Conservation (phyloP, 2,888 invertebrate genomes). For the Netelia virgata region DNA sequence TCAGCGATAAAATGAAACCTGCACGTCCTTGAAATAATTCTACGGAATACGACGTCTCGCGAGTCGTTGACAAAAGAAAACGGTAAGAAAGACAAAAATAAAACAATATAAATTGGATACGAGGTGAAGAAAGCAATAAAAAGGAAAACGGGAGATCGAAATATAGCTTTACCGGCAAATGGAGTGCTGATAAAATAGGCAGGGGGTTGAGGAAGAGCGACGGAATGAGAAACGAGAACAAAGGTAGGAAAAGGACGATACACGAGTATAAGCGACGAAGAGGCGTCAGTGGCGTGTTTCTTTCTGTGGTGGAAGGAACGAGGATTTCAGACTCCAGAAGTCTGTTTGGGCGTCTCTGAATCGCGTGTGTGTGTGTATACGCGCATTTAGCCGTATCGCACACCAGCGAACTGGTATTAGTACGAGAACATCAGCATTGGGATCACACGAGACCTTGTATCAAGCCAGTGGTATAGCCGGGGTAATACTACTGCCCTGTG, state of each 20-base stretch:
- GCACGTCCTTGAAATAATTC: neutral
- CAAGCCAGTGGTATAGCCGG: constrained; percentile 38
- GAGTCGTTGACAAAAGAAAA: constrained; percentile 3
- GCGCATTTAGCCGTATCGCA: neutral
- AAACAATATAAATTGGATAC: neutral
- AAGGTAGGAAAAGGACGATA: neutral
- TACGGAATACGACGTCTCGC: constrained; percentile 1
- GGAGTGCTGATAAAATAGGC: constrained; percentile 40
- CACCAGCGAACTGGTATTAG: neutral
- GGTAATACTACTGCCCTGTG: constrained; percentile 39
- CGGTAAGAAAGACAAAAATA: neutral
- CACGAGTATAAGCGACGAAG: constrained; percentile 12
- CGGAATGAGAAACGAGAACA: neutral
- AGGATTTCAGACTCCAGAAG: constrained; percentile 31
- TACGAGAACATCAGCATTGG: constrained; percentile 56
- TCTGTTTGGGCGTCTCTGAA: constrained; percentile 44
- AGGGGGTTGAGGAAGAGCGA: neutral
- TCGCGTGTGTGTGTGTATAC: constrained; percentile 24
- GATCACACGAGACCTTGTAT: constrained; percentile 50
- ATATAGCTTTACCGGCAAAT: constrained; percentile 29
- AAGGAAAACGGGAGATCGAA: constrained; percentile 30
- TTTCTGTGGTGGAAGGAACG: constrained; percentile 48
- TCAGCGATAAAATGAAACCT: neutral
- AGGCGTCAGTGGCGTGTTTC: constrained; percentile 1
- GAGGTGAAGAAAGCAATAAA: constrained; percentile 19